Evolutionary conservation across 1,140 invertebrate species (phyloP).

Genomic region (Chrysopa pallens): DNA sequence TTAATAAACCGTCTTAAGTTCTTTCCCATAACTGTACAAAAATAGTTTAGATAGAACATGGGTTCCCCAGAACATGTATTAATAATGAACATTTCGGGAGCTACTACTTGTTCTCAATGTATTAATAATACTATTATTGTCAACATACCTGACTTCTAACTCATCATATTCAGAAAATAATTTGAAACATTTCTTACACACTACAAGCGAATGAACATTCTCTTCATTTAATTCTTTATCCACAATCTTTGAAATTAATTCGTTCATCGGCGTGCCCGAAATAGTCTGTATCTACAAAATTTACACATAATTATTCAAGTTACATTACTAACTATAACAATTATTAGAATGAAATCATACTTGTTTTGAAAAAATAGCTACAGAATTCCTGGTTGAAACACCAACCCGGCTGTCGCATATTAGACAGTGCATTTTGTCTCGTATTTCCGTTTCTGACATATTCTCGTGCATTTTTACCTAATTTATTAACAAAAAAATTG

Average conservation of each 20-base stretch:
- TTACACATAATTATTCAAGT: no score
- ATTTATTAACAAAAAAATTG: no score
- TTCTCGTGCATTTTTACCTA: no score
- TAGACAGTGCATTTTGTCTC: constrained; percentile 23
- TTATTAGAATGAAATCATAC: constrained; percentile 8
- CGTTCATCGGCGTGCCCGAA: constrained; percentile 25
- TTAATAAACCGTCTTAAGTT: no score
- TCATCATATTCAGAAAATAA: constrained; percentile 40
- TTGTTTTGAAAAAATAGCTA: constrained; percentile 28
- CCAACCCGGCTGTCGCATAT: constrained; percentile 33
- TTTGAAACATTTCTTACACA: constrained; percentile 46
- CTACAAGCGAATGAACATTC: constrained; percentile 28
- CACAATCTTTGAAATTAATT: constrained; percentile 28
- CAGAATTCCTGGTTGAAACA: constrained; percentile 29
- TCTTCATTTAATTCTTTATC: constrained; percentile 26
- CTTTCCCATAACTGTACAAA: no score
- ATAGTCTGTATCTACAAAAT: constrained; percentile 8
- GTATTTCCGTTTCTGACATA: neutral
- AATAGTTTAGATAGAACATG: no score
- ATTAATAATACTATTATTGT: neutral
- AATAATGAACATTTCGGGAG: no score
- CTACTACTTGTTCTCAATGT: no score
- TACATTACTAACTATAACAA: neutral
- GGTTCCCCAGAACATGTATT: no score
- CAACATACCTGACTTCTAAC: constrained; percentile 21